phyloP scores from a whole-genome alignment of 2,888 invertebrate genomes.

The Hyalella azteca region DNA sequence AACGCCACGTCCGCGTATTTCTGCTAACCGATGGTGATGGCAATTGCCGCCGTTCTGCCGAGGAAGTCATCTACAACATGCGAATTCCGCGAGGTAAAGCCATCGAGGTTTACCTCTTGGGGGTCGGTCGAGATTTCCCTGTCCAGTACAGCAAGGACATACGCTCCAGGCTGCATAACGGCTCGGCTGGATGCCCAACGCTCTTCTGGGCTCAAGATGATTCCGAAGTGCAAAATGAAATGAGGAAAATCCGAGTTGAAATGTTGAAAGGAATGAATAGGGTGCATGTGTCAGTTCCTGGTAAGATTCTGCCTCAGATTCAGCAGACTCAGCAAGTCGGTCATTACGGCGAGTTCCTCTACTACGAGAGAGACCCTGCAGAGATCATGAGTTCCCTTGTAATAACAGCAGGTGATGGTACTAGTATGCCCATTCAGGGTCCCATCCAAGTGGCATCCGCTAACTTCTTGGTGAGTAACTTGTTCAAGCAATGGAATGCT shows the following conservation, averaged over 20 bases:
- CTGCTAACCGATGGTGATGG: conserved; percentile 43
- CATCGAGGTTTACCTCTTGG: conserved; percentile 39
- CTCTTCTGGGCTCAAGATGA: conserved; percentile 42
- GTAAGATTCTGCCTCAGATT: conserved; percentile 9
- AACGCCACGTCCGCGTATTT: conserved; percentile 40
- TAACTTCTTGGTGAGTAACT: not conserved
- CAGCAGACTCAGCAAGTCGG: not conserved
- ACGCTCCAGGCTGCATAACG: conserved; percentile 47
- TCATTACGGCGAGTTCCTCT: conserved; percentile 40
- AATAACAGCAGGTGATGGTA: not conserved
- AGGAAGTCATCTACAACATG: conserved; percentile 19
- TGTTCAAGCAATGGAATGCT: conserved; percentile 47
- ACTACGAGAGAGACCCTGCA: not conserved
- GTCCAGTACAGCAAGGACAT: conserved; percentile 46
- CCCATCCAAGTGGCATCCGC: not conserved
- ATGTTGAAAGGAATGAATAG: not conserved
- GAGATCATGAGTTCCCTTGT: not conserved
- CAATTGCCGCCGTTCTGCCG: conserved; percentile 28
- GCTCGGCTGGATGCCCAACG: conserved; percentile 42
- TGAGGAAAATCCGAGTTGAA: not conserved
- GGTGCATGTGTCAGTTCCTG: conserved; percentile 33
- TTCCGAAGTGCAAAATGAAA: not conserved
- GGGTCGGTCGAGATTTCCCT: conserved; percentile 40
- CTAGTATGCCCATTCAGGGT: not conserved
- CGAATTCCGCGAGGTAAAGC: conserved; percentile 13